Evolutionary conservation across 2,797 vertebrate species (phyloP).

Genomic region (Heterohyrax brucei): DNA sequence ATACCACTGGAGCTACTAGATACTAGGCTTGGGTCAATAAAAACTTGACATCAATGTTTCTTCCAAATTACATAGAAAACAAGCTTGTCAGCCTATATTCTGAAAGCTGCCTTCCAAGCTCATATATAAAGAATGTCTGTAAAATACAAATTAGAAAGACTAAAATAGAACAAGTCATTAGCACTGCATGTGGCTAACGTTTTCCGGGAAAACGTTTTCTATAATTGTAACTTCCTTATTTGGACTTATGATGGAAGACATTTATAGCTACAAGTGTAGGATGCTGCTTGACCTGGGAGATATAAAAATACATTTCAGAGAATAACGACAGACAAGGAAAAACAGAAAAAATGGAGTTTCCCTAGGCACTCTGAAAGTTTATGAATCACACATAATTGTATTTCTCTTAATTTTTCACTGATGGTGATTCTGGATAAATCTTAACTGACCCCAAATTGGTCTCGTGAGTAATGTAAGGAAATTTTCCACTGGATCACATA

Average conservation of each 20-base stretch:
- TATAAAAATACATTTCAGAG: slow-evolving; percentile 76
- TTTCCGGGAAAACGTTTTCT: slow-evolving; percentile 81
- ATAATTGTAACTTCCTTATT: slow-evolving; percentile 80
- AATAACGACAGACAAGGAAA: slow-evolving; percentile 55
- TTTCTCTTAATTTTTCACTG: slow-evolving; percentile 65
- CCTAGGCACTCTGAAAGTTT: slow-evolving; percentile 41
- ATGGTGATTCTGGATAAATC: slow-evolving; percentile 44
- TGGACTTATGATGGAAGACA: slow-evolving; percentile 75
- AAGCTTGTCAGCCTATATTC: slow-evolving; percentile 59
- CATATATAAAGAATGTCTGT: background rate
- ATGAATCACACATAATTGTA: slow-evolving; percentile 46
- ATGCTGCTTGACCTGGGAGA: slow-evolving; percentile 64
- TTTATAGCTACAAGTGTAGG: slow-evolving; percentile 79
- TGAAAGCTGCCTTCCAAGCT: slow-evolving; percentile 67
- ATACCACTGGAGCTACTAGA: too few species aligned
- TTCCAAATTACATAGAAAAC: slow-evolving; percentile 45
- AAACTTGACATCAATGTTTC: background rate
- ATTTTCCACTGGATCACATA: slow-evolving; percentile 51
- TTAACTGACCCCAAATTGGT: slow-evolving; percentile 57
- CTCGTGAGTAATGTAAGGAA: background rate
- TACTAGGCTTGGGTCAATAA: background rate
- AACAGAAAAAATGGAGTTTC: slow-evolving; percentile 14
- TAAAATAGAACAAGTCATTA: slow-evolving; percentile 71
- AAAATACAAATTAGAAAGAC: slow-evolving; percentile 72
- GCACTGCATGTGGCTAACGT: slow-evolving; percentile 73